These are phyloP conservation scores for Protaetia brevitarsis DNA, from an alignment of 1,140 invertebrate genomes.

Conservation along the genomic window DNA sequence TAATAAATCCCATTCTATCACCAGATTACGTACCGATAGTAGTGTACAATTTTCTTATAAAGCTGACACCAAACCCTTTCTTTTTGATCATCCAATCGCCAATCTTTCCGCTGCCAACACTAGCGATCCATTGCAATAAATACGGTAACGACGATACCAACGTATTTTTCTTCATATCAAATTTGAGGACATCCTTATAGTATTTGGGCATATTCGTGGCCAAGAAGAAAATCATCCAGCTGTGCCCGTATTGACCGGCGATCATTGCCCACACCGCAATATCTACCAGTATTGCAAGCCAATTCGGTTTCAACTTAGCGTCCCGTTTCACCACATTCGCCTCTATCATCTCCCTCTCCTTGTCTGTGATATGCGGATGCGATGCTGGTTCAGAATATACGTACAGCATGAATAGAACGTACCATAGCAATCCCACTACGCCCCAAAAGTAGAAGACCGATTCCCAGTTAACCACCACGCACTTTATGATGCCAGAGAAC, in stretches of 20 bases:
- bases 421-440: background rate
- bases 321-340: background rate
- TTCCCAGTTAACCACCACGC: background rate
- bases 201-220: constrained; percentile 24
- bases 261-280: constrained; percentile 7
- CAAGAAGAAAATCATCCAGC: constrained; percentile 1
- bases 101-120: background rate
- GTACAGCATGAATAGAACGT: constrained; percentile 3
- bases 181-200: constrained; percentile 22
- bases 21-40: constrained; percentile 10
- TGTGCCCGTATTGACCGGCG: constrained; percentile 16
- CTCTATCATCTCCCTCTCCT: constrained; percentile 55
- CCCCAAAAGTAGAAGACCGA: constrained; percentile 23
- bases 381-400: constrained; percentile 64
- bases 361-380: constrained; percentile 79
- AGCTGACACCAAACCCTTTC: background rate
- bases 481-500: background rate
- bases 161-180: constrained; percentile 18
- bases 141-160: constrained; percentile 14
- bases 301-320: background rate
- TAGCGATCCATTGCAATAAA: constrained; percentile 18
- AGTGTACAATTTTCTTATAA: constrained; percentile 24
- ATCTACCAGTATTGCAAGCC: background rate
- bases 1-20: too few species aligned
- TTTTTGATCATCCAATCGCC: constrained; percentile 21